These are phyloP conservation scores for Cecropterus lyciades DNA, from an alignment of 1,140 invertebrate genomes.

Conservation along the genomic window DNA sequence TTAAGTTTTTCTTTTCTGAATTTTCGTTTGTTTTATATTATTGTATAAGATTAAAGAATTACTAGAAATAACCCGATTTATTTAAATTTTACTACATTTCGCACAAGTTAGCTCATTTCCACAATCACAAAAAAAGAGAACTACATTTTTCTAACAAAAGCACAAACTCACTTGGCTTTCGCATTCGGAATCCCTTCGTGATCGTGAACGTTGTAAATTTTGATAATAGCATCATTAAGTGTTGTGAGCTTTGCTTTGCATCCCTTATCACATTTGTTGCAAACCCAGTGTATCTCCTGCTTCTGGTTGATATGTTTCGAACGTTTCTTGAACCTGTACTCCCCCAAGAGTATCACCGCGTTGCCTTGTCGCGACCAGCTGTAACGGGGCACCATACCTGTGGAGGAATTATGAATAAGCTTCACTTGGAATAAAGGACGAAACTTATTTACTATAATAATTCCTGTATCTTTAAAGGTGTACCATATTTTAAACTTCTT, in stretches of 20 bases:
- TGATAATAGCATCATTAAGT: constrained; percentile 71
- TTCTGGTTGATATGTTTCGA: constrained; percentile 69
- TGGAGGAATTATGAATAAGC: background rate
- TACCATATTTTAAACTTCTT: too few species aligned
- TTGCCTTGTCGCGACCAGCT: constrained; percentile 74
- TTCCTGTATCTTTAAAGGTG: too few species aligned
- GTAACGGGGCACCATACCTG: constrained; percentile 55
- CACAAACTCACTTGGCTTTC: constrained; percentile 41
- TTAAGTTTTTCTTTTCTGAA: too few species aligned
- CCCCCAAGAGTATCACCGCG: constrained; percentile 73
- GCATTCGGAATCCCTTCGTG: constrained; percentile 52
- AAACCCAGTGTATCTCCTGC: constrained; percentile 74
- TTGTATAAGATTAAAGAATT: too few species aligned
- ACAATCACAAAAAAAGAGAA: too few species aligned
- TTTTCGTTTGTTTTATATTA: too few species aligned
- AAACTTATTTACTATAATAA: too few species aligned
- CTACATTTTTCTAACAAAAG: too few species aligned
- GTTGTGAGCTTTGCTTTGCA: constrained; percentile 75
- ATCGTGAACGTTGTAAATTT: constrained; percentile 71
- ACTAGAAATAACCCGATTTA: too few species aligned
- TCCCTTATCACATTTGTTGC: constrained; percentile 74
- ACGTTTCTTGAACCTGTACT: constrained; percentile 74
- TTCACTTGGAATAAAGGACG: too few species aligned
- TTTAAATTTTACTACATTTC: too few species aligned
- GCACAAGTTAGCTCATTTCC: too few species aligned